Evolutionary conservation across 30 jellyfish, hydroid and myxozoan genomes (phyloP).

Genomic region (Turritopsis dohrnii): DNA sequence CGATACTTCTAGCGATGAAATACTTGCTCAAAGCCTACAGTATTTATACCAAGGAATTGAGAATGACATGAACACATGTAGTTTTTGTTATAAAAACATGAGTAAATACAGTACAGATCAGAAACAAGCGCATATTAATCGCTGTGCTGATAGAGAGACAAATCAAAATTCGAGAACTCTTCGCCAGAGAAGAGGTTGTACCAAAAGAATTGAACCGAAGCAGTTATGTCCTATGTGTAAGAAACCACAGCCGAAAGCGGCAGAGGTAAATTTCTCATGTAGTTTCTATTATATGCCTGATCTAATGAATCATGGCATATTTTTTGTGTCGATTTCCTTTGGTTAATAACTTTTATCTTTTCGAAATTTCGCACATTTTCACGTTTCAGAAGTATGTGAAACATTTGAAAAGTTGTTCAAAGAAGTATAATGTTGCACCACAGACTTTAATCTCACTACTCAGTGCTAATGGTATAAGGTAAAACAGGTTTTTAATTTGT

Average conservation of each 20-base stretch:
- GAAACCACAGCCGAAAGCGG: background rate
- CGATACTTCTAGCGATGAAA: constrained; percentile 18
- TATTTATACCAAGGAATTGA: background rate
- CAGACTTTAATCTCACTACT: background rate
- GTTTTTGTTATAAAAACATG: constrained; percentile 9
- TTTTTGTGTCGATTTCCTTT: too few species aligned
- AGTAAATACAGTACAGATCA: background rate
- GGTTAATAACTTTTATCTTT: too few species aligned
- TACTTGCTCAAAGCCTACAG: constrained; percentile 29
- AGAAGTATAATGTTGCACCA: background rate
- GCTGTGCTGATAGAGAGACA: constrained; percentile 7
- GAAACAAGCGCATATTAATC: constrained; percentile 1
- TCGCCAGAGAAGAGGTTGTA: background rate
- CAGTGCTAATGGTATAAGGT: background rate
- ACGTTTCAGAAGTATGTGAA: background rate
- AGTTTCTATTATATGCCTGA: background rate
- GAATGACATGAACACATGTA: constrained; percentile 4
- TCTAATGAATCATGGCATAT: too few species aligned
- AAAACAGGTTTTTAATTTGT: background rate
- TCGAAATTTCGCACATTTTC: background rate
- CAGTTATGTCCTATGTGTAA: constrained; percentile 21
- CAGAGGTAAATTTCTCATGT: background rate
- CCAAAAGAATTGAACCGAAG: background rate
- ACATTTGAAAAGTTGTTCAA: background rate
- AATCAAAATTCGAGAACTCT: background rate